A percentile compares a stretch with the other conserved stretches of the same genome.
These are phyloP conservation scores for Drosophila lowei DNA, from an alignment of 1,140 invertebrate genomes.

Conservation along the genomic window DNA sequence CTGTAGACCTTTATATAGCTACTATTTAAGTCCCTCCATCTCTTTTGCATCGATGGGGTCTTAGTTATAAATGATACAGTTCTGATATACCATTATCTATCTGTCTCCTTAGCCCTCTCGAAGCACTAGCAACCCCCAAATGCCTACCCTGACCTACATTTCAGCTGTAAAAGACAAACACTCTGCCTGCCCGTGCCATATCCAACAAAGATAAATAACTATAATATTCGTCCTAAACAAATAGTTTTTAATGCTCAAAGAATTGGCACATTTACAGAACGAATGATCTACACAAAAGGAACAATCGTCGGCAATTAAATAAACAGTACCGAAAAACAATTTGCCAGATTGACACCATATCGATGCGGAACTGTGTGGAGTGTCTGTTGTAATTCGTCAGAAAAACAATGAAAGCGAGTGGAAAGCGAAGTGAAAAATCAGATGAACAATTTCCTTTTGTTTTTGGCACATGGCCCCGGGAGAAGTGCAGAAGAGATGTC, in stretches of 20 bases:
- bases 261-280: conserved; percentile 37
- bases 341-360: conserved; percentile 45
- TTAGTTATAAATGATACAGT: not conserved
- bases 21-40: no score
- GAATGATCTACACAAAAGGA: conserved; percentile 12
- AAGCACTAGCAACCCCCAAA: not conserved
- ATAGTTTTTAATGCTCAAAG: conserved; percentile 22
- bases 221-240: conserved; percentile 16
- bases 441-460: conserved; percentile 59
- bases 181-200: not conserved
- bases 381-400: conserved; percentile 66
- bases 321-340: conserved; percentile 69
- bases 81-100: no score
- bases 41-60: no score
- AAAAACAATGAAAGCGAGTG: conserved; percentile 21
- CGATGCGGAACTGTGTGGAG: conserved; percentile 55
- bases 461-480: conserved; percentile 53
- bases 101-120: no score
- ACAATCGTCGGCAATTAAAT: conserved; percentile 51
- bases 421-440: conserved; percentile 28
- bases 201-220: conserved; percentile 35
- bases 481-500: conserved; percentile 40
- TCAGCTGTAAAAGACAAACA: conserved; percentile 1
- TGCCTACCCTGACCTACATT: not conserved
- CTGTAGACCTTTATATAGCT: no score